phyloP scores from a whole-genome alignment of 1,140 invertebrate species.

The Drosophila pseudoananassae region DNA sequence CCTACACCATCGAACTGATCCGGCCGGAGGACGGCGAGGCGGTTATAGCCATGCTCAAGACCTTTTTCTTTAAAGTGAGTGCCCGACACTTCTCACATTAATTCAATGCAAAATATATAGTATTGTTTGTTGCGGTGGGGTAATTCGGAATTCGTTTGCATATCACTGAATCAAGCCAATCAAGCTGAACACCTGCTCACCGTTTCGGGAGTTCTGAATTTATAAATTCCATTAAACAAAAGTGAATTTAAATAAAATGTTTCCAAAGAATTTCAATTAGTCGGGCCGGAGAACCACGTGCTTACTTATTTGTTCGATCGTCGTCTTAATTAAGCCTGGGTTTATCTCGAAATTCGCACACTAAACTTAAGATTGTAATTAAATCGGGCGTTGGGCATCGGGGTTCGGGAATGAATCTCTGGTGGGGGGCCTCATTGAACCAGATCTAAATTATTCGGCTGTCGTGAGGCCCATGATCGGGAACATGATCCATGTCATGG shows the following conservation, averaged over 20 bases:
- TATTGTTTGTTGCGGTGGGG: slow-evolving; percentile 14
- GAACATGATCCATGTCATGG: slow-evolving; percentile 45
- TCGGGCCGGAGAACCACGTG: not conserved
- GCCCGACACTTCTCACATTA: slow-evolving; percentile 1
- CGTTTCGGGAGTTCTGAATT: slow-evolving; percentile 17
- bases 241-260: slow-evolving; percentile 35
- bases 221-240: slow-evolving; percentile 30
- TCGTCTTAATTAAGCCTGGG: slow-evolving; percentile 43
- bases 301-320: slow-evolving; percentile 28
- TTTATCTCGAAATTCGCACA: slow-evolving; percentile 39
- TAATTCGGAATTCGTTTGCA: slow-evolving; percentile 19
- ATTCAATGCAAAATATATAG: not conserved
- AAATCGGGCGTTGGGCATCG: slow-evolving; percentile 2
- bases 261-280: slow-evolving; percentile 60
- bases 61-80: slow-evolving; percentile 84
- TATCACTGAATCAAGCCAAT: slow-evolving; percentile 28
- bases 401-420: slow-evolving; percentile 5
- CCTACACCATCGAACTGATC: slow-evolving; percentile 72
- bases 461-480: slow-evolving; percentile 24
- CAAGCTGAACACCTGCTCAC: slow-evolving; percentile 42
- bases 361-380: slow-evolving; percentile 40
- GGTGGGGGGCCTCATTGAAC: not conserved
- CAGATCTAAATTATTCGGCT: slow-evolving; percentile 30
- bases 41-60: slow-evolving; percentile 71
- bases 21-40: slow-evolving; percentile 58